Conservation (phyloP, 2,113 vertebrate genomes). For the Phaethon lepturus region DNA sequence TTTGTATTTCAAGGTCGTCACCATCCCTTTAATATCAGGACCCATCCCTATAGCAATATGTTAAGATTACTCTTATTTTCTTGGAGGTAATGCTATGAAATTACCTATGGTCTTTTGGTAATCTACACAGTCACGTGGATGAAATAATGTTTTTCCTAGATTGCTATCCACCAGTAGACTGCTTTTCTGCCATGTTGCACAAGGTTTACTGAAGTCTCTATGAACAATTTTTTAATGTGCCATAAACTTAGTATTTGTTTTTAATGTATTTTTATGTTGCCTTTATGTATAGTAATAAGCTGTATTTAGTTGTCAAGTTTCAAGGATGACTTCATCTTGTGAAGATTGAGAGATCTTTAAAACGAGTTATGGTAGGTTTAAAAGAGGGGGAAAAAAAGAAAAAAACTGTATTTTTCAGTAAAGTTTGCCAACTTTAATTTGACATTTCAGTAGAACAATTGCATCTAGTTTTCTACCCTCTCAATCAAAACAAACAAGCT, state of each 20-base stretch:
- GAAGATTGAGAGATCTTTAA: not conserved
- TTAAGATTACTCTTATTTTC: conserved; percentile 62
- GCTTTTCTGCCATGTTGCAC: not conserved
- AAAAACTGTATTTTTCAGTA: not conserved
- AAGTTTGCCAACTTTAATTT: not conserved
- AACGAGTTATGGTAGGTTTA: not conserved
- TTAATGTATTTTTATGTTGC: not conserved
- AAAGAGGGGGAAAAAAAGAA: not conserved
- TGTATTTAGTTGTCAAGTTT: not conserved
- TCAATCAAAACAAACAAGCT: not conserved
- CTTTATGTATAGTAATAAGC: not conserved
- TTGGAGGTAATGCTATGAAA: conserved; percentile 50
- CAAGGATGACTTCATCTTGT: not conserved
- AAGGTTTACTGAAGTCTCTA: not conserved
- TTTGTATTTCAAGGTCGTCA: conserved; percentile 45
- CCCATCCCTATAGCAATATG: conserved; percentile 23
- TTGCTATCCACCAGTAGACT: not conserved
- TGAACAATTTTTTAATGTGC: not conserved
- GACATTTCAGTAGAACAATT: not conserved
- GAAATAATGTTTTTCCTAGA: conserved; percentile 28
- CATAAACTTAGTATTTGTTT: not conserved
- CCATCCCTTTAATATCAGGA: conserved; percentile 34
- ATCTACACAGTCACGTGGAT: not conserved
- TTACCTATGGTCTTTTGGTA: conserved; percentile 24
- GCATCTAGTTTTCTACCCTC: not conserved